phyloP scores from a whole-genome alignment of 2,113 vertebrate species.

The Lagenorhynchus albirostris region DNA sequence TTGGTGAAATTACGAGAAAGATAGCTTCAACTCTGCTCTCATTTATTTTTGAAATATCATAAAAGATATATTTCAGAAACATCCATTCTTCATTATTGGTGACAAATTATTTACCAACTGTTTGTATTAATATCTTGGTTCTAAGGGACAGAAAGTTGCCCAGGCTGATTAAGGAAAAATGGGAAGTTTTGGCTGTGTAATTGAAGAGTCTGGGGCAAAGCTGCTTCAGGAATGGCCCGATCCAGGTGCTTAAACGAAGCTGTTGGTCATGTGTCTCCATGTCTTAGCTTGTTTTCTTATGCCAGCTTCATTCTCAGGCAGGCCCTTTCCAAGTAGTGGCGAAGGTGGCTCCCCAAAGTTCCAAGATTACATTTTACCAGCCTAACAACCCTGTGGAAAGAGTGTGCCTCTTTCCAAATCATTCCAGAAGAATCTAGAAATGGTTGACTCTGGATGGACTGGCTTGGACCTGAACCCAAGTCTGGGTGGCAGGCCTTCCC shows the following conservation, averaged over 20 bases:
- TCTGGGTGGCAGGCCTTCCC: neutral
- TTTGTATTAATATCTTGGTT: neutral
- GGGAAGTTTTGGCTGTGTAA: neutral
- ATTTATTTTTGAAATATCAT: neutral
- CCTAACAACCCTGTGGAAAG: neutral
- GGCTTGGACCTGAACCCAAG: neutral
- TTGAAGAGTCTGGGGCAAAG: neutral
- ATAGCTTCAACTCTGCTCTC: neutral
- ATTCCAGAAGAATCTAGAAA: neutral
- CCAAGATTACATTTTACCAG: neutral
- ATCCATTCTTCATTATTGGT: neutral
- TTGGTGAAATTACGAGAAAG: neutral
- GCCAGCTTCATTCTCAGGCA: neutral
- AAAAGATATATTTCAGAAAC: neutral
- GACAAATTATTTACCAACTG: neutral
- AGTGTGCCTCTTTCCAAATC: neutral
- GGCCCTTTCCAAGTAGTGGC: neutral
- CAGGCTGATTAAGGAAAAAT: neutral
- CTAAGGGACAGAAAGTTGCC: neutral
- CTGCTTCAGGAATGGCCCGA: neutral
- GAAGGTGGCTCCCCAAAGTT: neutral
- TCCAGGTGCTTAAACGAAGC: neutral
- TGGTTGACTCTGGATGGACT: too few species aligned
- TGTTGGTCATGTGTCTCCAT: accelerated
- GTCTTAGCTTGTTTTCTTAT: neutral